phyloP scores from a whole-genome alignment of 2,888 invertebrate genomes.

The Andrena minutula region DNA sequence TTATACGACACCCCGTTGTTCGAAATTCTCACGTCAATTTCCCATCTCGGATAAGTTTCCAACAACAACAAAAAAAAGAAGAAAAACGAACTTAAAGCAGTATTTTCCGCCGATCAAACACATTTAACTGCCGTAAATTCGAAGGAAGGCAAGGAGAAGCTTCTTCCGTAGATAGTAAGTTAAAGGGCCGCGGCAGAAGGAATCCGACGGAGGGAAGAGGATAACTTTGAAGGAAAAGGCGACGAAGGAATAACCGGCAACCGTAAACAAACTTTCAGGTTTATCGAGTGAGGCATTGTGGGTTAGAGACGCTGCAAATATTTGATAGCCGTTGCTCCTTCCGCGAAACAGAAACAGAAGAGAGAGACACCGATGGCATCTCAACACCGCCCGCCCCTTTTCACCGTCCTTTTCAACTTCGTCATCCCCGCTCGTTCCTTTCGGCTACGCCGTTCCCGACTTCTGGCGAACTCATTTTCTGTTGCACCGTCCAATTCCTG shows the following conservation, averaged over 20 bases:
- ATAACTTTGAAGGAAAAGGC: conserved; percentile 55
- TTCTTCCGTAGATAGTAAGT: conserved; percentile 59
- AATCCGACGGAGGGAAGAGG: conserved; percentile 41
- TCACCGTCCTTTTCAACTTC: conserved; percentile 63
- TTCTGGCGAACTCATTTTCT: conserved; percentile 47
- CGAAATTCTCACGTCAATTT: conserved; percentile 37
- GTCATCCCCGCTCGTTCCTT: conserved; percentile 46
- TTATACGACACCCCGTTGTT: background rate
- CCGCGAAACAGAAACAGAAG: conserved; percentile 73
- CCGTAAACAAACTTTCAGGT: conserved; percentile 83
- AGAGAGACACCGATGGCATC: conserved; percentile 56
- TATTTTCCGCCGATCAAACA: conserved; percentile 51
- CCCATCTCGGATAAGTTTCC: background rate
- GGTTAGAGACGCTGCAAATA: conserved; percentile 80
- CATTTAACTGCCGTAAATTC: conserved; percentile 48
- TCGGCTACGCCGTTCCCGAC: conserved; percentile 44
- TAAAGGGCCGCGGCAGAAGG: conserved; percentile 62
- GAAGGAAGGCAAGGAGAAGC: conserved; percentile 44
- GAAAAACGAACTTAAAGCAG: background rate
- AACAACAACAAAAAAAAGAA: background rate
- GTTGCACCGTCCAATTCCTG: conserved; percentile 48
- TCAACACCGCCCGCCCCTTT: conserved; percentile 41
- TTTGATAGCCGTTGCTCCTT: conserved; percentile 80
- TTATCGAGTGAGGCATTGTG: conserved; percentile 80
- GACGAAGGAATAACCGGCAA: conserved; percentile 74